Evolutionary conservation across 53 echinoderm and acorn worm genomes (phyloP), one percentile per base, ranked within the genome.

Genomic region (Hippasteria phrygiana): DNA sequence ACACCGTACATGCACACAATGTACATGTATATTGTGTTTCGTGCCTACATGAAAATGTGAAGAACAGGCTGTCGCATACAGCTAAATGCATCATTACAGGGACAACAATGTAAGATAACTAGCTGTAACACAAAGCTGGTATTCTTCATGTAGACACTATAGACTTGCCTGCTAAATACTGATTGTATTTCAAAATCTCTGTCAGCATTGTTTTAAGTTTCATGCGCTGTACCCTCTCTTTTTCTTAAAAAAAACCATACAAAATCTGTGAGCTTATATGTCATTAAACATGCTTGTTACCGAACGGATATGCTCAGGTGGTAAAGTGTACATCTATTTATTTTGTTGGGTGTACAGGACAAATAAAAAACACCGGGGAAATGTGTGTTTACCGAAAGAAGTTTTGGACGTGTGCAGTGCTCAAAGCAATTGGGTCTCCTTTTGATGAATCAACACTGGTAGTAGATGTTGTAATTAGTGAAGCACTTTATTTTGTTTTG

Each of bases 221-320:
- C 54, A 85, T 37, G 3, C 4, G 34, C 18, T 37, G 54, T 71
- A 71, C 24, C 66, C 35, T 16, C 31, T 66, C 67, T 62, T 27
- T 80, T 46, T 45, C 16, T 29, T 41, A 42, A 56, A 38, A 38
- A 20, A 37, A 75, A 78, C 55, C 55, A 48, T n/a, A n/a, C n/a
- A 55, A 53, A 72, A 72, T 5, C 20, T 70, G 85, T 48, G 85
- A 85, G 85, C 85, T 71, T 85, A 85, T 46, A 46, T 85, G 85
- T 85, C 70, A 85, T 51, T 85, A 85, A 85, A 82, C 47, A 85
- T 85, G 71, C 85, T 69, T 70, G 85, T 85, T 85, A 85, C 71
- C 53, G 48, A 85, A 85, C 16, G 50, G 47, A 78, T 50, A 33
- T 51, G 29, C 59, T 8, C n/a, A 1, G 16, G 59, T 59, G 59